phyloP scores from a whole-genome alignment of 2,797 vertebrate species.

The Anableps anableps region DNA sequence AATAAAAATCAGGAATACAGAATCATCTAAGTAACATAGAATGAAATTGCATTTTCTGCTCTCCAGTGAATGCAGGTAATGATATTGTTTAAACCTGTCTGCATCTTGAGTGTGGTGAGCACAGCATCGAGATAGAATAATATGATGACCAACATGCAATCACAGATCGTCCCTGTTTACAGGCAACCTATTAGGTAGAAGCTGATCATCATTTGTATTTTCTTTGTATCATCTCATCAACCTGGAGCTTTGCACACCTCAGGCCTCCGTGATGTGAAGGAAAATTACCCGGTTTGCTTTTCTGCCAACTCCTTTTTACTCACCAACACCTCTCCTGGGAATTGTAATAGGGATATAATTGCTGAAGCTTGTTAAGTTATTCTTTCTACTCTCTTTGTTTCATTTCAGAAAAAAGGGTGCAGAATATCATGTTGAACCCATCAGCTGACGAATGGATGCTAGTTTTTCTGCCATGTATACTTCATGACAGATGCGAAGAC shows the following conservation, averaged over 20 bases:
- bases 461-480: background rate
- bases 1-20: conserved; percentile 63
- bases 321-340: background rate
- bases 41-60: conserved; percentile 58
- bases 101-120: conserved; percentile 9
- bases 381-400: conserved; percentile 17
- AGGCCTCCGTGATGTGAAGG: conserved; percentile 34
- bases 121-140: conserved; percentile 33
- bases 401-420: background rate
- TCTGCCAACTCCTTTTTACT: background rate
- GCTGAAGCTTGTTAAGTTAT: conserved; percentile 32
- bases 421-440: conserved; percentile 37
- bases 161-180: conserved; percentile 29
- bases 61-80: conserved; percentile 35
- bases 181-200: conserved; percentile 47
- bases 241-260: conserved; percentile 35
- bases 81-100: conserved; percentile 37
- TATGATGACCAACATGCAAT: conserved; percentile 33
- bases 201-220: conserved; percentile 46
- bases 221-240: conserved; percentile 52
- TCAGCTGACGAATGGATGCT: conserved; percentile 41
- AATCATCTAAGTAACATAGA: conserved; percentile 46
- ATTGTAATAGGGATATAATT: conserved; percentile 55
- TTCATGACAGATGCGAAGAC: background rate
- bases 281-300: conserved; percentile 38